These are phyloP conservation scores for Cebus imitator DNA, from an alignment of 2,113 vertebrate species.

Conservation along the genomic window DNA sequence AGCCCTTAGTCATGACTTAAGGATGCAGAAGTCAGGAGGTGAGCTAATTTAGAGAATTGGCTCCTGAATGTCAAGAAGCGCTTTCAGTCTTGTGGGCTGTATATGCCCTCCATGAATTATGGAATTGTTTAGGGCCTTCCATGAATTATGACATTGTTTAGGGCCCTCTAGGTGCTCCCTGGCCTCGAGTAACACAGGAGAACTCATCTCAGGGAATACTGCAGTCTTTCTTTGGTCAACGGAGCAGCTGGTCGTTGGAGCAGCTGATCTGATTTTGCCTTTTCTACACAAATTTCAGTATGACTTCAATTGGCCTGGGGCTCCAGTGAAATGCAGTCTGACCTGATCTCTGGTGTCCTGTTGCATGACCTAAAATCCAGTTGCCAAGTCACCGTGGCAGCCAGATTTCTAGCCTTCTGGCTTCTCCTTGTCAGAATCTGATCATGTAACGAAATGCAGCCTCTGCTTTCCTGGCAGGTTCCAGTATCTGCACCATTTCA, in stretches of 20 bases:
- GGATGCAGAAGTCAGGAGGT: not conserved
- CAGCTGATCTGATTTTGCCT: conserved; percentile 47
- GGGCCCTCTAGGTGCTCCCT: not conserved
- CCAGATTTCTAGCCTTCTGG: conserved; percentile 57
- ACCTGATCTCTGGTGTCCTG: conserved; percentile 31
- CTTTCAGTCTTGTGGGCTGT: not conserved
- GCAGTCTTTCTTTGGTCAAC: not conserved
- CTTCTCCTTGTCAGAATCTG: conserved; percentile 64
- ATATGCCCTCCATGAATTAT: not conserved
- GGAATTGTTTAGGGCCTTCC: not conserved
- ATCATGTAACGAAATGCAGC: conserved; percentile 63
- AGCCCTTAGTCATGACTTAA: not conserved
- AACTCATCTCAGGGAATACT: not conserved
- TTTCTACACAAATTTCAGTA: conserved; percentile 5
- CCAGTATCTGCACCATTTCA: conserved; percentile 56
- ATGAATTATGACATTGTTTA: not conserved
- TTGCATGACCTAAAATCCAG: not conserved
- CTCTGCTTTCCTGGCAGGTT: conserved; percentile 41
- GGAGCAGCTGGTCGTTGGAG: conserved; percentile 35
- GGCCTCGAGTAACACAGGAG: not conserved
- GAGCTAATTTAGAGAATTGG: not conserved
- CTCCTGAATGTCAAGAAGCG: not conserved
- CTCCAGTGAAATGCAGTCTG: not conserved
- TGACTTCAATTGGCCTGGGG: conserved; percentile 33
- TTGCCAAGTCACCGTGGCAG: conserved; percentile 48